Evolutionary conservation across 2,797 vertebrate genomes (phyloP).

Genomic region (Amphiprion clarkii): DNA sequence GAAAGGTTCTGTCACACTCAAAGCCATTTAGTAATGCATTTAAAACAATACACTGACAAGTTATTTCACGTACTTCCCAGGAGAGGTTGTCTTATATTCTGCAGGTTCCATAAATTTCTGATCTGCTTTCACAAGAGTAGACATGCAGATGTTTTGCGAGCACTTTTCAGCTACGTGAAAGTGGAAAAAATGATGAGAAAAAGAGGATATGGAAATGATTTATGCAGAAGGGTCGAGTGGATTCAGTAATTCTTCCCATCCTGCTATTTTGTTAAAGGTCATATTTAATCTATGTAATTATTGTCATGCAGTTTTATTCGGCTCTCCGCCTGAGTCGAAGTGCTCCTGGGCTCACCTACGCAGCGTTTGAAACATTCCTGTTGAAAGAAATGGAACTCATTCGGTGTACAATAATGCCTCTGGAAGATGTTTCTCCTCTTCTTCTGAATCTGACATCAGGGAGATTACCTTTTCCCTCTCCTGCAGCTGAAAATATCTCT

Average conservation of each 20-base stretch:
- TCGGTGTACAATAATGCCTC: slow-evolving; percentile 19
- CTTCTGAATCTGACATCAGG: slow-evolving; percentile 49
- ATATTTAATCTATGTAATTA: slow-evolving; percentile 79
- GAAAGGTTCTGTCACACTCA: neutral
- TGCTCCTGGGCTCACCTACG: slow-evolving; percentile 42
- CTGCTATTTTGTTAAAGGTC: slow-evolving; percentile 69
- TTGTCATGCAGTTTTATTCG: slow-evolving; percentile 65
- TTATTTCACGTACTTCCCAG: slow-evolving; percentile 5
- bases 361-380: slow-evolving; percentile 44
- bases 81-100: neutral
- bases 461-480: slow-evolving; percentile 60
- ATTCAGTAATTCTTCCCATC: slow-evolving; percentile 26
- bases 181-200: neutral
- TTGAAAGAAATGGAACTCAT: slow-evolving; percentile 26
- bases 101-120: slow-evolving; percentile 6
- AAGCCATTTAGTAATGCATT: slow-evolving; percentile 10
- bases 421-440: slow-evolving; percentile 38
- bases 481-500: slow-evolving; percentile 58
- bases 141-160: slow-evolving; percentile 23
- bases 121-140: neutral
- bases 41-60: slow-evolving; percentile 6
- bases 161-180: slow-evolving; percentile 7
- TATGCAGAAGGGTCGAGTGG: slow-evolving; percentile 10
- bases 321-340: slow-evolving; percentile 40
- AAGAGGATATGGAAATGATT: slow-evolving; percentile 20